A percentile compares a stretch with the other conserved stretches of the same genome.
Evolutionary conservation across 2,888 invertebrate genomes (phyloP).

Genomic region (Drosophila algonquin): DNA sequence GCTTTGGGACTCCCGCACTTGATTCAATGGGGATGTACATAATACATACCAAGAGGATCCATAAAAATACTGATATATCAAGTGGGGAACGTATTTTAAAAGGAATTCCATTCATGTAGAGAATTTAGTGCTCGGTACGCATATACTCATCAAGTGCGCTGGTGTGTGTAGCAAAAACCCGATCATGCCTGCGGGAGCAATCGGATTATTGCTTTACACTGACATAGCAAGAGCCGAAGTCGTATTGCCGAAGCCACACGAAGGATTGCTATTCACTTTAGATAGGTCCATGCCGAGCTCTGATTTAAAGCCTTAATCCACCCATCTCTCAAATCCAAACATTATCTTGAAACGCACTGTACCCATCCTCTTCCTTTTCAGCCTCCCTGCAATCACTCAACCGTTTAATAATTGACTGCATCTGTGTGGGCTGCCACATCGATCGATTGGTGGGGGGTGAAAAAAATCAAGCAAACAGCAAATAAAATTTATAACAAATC

Average conservation of each 20-base stretch:
- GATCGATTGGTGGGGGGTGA: constrained; percentile 3
- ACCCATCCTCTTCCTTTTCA: background rate
- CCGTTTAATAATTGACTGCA: constrained; percentile 65
- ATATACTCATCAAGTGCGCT: no score
- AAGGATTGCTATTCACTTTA: no score
- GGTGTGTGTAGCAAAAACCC: no score
- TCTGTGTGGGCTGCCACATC: constrained; percentile 26
- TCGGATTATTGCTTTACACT: no score
- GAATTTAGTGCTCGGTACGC: no score
- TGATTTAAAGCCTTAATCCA: background rate
- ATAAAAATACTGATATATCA: no score
- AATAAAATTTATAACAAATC: constrained; percentile 79
- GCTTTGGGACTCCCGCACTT: constrained; percentile 1
- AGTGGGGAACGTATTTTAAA: no score
- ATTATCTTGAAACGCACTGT: background rate
- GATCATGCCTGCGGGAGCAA: no score
- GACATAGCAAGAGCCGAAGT: no score
- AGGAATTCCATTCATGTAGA: no score
- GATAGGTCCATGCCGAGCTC: no score
- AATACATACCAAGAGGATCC: background rate
- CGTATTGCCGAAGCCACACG: no score
- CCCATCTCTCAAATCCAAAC: background rate
- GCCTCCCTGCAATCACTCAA: constrained; percentile 48
- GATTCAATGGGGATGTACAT: background rate
- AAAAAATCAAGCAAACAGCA: constrained; percentile 38